Base-by-base conservation (phyloP, 2,888 invertebrate genomes). In the Megalurothrips usitatus region DNA sequence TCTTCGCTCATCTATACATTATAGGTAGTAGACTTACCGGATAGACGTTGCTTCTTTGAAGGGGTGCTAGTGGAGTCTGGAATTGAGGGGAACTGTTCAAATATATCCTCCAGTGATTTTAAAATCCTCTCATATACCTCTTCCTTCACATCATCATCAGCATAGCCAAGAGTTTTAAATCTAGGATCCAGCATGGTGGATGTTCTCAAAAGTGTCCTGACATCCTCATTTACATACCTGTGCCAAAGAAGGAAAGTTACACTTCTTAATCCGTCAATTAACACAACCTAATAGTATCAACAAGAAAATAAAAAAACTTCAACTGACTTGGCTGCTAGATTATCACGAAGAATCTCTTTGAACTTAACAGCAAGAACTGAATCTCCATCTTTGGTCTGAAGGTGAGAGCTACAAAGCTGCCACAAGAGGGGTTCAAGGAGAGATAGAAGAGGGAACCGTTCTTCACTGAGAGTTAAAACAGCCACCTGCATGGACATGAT, bases 371-470 rank as follows among this genome's bases (percentile, higher is more conserved):
- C 87, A 43, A 84, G 86, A 3, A 85, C 84, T 34, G 86, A 87
- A 81, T 89, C 89, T 0, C 83, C 83, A 1, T 87, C 86, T 81
- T 87, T 87, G 19, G 86, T 84, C 85, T 88, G 88, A 0, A 89
- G 85, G 84, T 89, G 88, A 6, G 87, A 86, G 2, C 87, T 88
- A 0, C 87, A 87, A 14, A 89, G 85, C 83, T 89, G 88, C 87
- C 88, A 88, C n/a, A 88, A 85, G n/a, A 89, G 83, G 26, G 89
- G 89, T 83, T 88, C 89, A n/a, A 89, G 82, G 23, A 89, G 84
- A 0, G 89, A 89, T 83, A 89, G 87, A 1, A 88, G 84, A 17
- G 89, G 88, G 83, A 87, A 87, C 83, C 88, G 89, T 81, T 89
- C 89, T 83, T 89, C 89, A 80, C 88, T 87, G 1, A 89, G 85